A percentile compares a stretch with the other conserved stretches of the same genome.
phyloP scores from a whole-genome alignment of 2,888 invertebrate species.

The Troilus luridus region DNA sequence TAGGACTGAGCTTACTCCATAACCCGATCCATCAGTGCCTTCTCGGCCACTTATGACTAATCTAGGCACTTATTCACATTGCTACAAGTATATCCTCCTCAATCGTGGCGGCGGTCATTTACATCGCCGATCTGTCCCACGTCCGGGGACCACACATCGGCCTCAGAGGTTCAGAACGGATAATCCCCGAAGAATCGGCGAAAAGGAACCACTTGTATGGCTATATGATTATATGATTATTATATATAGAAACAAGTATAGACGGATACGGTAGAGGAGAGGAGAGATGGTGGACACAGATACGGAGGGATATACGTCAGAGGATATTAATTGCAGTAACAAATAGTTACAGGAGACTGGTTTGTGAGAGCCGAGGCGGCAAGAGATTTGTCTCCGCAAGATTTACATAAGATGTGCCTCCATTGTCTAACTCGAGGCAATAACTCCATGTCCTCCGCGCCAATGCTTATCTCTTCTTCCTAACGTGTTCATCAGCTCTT shows the following conservation, averaged over 20 bases:
- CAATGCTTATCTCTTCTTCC: slow-evolving; percentile 9
- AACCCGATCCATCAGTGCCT: slow-evolving; percentile 25
- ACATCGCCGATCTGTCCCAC: background rate
- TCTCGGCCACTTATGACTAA: slow-evolving; percentile 13
- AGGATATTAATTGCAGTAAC: slow-evolving; percentile 40
- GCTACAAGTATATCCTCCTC: slow-evolving; percentile 36
- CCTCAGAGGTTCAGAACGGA: background rate
- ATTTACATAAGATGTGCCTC: slow-evolving; percentile 24
- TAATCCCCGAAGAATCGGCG: slow-evolving; percentile 4
- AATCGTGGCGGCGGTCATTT: background rate
- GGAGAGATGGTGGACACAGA: slow-evolving; percentile 6
- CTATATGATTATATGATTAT: background rate
- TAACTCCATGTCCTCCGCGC: slow-evolving; percentile 26
- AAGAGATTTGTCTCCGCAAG: slow-evolving; percentile 39
- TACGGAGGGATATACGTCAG: slow-evolving; percentile 36
- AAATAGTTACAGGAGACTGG: slow-evolving; percentile 49
- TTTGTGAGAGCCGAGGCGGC: background rate
- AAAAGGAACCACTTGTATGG: background rate
- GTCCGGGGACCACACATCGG: slow-evolving; percentile 28
- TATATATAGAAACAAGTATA: slow-evolving; percentile 23
- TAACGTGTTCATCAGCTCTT: slow-evolving; percentile 46
- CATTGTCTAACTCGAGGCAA: slow-evolving; percentile 24
- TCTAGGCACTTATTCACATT: slow-evolving; percentile 14
- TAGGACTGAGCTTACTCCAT: background rate
- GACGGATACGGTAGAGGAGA: background rate